Conservation (phyloP, 2,113 vertebrate species). For the Deroptyus accipitrinus region DNA sequence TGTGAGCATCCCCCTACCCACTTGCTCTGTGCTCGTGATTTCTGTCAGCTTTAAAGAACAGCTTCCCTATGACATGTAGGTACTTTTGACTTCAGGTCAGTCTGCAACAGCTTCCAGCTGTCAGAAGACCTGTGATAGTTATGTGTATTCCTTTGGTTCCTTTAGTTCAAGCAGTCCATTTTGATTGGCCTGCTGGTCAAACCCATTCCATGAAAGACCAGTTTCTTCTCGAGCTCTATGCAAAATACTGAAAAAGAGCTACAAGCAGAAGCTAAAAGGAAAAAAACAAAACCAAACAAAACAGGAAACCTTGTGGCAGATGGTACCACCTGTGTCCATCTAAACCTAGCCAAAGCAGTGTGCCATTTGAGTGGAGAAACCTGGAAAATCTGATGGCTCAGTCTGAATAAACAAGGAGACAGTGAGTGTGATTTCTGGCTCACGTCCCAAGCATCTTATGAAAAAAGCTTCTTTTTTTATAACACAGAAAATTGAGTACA, state of each 20-base stretch:
- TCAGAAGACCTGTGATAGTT: neutral
- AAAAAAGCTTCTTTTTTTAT: slow-evolving; percentile 14
- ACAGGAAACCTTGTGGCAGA: neutral
- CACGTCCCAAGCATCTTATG: neutral
- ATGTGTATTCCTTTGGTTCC: neutral
- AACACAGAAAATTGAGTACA: slow-evolving; percentile 11
- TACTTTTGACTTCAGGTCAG: neutral
- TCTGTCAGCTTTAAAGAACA: neutral
- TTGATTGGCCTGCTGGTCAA: neutral
- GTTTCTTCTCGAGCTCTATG: neutral
- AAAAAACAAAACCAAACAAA: slow-evolving; percentile 14
- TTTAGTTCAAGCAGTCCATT: neutral
- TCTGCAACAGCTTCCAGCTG: neutral
- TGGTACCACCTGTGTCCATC: slow-evolving; percentile 6
- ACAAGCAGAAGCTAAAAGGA: neutral
- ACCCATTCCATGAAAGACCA: neutral
- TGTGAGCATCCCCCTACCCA: neutral
- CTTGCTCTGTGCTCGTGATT: neutral
- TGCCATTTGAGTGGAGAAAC: slow-evolving; percentile 32
- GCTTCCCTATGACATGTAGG: neutral
- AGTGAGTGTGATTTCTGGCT: slow-evolving; percentile 42
- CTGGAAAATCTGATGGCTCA: slow-evolving; percentile 46
- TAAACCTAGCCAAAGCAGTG: slow-evolving; percentile 15
- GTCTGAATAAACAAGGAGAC: slow-evolving; percentile 5
- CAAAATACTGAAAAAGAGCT: slow-evolving; percentile 39